Evolutionary conservation across 2,797 vertebrate species (phyloP), one percentile per base, ranked within the genome.

Genomic region (Pseudotriccus pelzelni): DNA sequence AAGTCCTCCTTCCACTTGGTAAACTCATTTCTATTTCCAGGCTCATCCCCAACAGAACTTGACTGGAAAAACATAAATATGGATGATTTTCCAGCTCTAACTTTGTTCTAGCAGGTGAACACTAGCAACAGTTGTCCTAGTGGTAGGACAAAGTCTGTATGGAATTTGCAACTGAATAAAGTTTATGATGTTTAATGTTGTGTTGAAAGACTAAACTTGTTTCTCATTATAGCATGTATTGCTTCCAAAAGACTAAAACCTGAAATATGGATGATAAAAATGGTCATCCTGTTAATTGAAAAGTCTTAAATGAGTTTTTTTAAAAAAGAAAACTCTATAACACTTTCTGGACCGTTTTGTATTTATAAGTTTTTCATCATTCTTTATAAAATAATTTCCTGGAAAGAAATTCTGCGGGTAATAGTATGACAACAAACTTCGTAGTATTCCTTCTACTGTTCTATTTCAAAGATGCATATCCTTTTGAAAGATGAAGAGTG

Each of bases 41-140:
- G n/a, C n/a, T n/a, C n/a, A n/a, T n/a, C n/a, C n/a, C n/a, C n/a
- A n/a, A n/a, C n/a, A n/a, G n/a, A n/a, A n/a, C 5, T 12, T 69
- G 25, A 17, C 4, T 24, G 15, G 17, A 28, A 32, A 66, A 87
- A 68, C 32, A 36, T 44, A 52, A 34, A 7, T 16, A 22, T 24
- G 6, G 2, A 4, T 22, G 8, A 10, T 50, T 89, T 85, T 59
- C 47, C 39, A 62, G 14, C 11, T 74, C 6, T 60, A 34, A 50
- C 15, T 52, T 36, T 67, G 14, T 34, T 72, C 66, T 28, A 58
- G 21, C 19, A 67, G 14, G 7, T 53, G 12, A 56, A 25, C 25
- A 14, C 18, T 12, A 46, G 22, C 3, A 46, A 53, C 0, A 0
- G 22, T 32, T 7, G 3, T 4, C 37, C n/a, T n/a, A 69, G 14